phyloP scores from a whole-genome alignment of 2,797 vertebrate genomes.

The Pangasius krempfi region DNA sequence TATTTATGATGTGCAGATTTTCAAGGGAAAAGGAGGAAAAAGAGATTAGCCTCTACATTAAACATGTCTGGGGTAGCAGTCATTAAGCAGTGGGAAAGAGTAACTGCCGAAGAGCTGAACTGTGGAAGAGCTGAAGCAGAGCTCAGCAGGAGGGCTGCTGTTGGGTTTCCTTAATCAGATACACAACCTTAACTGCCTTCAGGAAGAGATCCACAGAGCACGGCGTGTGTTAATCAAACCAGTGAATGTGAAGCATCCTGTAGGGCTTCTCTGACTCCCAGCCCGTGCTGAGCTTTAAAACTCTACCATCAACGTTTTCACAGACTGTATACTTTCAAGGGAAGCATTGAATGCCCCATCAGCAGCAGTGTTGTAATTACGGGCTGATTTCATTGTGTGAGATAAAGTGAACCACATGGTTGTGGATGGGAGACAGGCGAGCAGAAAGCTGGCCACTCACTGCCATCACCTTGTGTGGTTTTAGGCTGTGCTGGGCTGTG shows the following conservation, averaged over 20 bases:
- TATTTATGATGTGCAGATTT: slow-evolving; percentile 49
- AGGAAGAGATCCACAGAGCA: slow-evolving; percentile 32
- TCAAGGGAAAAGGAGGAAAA: slow-evolving; percentile 40
- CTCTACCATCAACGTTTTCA: slow-evolving; percentile 63
- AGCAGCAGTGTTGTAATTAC: slow-evolving; percentile 71
- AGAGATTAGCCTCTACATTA: slow-evolving; percentile 53
- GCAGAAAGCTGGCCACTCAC: slow-evolving; percentile 54
- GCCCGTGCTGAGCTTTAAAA: slow-evolving; percentile 53
- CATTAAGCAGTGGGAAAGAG: slow-evolving; percentile 41
- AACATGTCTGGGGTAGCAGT: slow-evolving; percentile 48
- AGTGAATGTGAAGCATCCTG: slow-evolving; percentile 53
- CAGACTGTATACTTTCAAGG: slow-evolving; percentile 59
- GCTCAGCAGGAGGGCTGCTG: slow-evolving; percentile 33
- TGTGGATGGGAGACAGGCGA: slow-evolving; percentile 62
- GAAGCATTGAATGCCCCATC: slow-evolving; percentile 48
- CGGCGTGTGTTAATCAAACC: slow-evolving; percentile 50
- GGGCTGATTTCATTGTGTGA: slow-evolving; percentile 56
- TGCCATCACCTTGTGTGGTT: slow-evolving; percentile 79
- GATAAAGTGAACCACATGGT: slow-evolving; percentile 58
- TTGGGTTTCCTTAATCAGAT: slow-evolving; percentile 42
- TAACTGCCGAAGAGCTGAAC: slow-evolving; percentile 35
- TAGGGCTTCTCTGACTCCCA: slow-evolving; percentile 53
- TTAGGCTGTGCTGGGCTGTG: slow-evolving; percentile 64
- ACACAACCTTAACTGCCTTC: slow-evolving; percentile 29
- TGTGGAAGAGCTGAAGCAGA: slow-evolving; percentile 33